phyloP scores from a whole-genome alignment of 2,888 invertebrate genomes.

The Diloba caeruleocephala region DNA sequence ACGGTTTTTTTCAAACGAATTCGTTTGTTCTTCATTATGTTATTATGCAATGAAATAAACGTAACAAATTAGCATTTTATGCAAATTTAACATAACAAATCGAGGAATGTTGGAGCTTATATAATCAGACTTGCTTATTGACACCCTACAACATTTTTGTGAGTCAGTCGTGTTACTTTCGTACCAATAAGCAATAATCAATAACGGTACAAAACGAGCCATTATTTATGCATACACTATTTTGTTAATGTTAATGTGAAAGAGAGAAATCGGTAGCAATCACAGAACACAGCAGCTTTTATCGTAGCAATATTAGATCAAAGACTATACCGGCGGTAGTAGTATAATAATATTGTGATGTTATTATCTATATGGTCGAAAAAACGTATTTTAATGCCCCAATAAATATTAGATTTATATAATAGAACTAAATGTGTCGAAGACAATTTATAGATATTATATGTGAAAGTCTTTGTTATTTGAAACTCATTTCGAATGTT shows the following conservation, averaged over 20 bases:
- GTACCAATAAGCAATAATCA: constrained; percentile 28
- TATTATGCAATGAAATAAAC: constrained; percentile 55
- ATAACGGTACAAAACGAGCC: constrained; percentile 12
- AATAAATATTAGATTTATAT: constrained; percentile 34
- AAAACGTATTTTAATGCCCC: constrained; percentile 24
- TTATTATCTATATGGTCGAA: constrained; percentile 22
- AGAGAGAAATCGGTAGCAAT: constrained; percentile 45
- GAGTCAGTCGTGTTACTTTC: constrained; percentile 44
- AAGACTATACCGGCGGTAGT: constrained; percentile 16
- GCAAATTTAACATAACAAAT: constrained; percentile 63
- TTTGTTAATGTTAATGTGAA: constrained; percentile 29
- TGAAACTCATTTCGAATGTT: constrained; percentile 41
- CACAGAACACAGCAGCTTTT: constrained; percentile 20
- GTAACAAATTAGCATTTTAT: constrained; percentile 64
- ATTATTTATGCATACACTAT: constrained; percentile 27
- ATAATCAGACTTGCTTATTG: constrained; percentile 54
- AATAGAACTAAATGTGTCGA: constrained; percentile 31
- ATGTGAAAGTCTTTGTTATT: constrained; percentile 58
- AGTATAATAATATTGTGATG: too few species aligned
- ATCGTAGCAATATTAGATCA: constrained; percentile 24
- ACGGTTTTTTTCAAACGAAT: constrained; percentile 49
- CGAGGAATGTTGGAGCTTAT: constrained; percentile 66
- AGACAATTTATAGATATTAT: constrained; percentile 39
- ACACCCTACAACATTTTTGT: constrained; percentile 48
- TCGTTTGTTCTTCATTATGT: constrained; percentile 46